Conservation (phyloP, 2,113 vertebrate species). For the Thamnophis sirtalis region DNA sequence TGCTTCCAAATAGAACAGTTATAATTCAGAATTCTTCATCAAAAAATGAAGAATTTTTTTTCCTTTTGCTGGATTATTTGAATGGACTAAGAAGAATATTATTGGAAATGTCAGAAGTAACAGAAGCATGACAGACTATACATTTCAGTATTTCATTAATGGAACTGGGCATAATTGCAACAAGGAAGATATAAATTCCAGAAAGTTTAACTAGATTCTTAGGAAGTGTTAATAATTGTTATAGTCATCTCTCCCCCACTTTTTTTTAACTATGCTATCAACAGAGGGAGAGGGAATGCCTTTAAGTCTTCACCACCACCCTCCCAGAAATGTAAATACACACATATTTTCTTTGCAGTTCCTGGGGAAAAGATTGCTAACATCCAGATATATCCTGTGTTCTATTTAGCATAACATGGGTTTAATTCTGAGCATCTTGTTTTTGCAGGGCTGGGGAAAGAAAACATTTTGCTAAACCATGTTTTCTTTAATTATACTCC, state of each 20-base stretch:
- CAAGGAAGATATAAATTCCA: background rate
- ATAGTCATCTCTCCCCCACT: background rate
- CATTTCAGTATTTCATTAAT: background rate
- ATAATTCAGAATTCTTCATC: background rate
- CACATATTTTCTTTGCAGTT: background rate
- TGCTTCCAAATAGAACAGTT: background rate
- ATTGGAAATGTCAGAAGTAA: background rate
- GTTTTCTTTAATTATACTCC: background rate
- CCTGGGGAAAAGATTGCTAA: background rate
- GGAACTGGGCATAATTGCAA: background rate
- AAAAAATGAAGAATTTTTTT: background rate
- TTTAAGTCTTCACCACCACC: background rate
- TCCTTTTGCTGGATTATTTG: background rate
- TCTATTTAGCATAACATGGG: background rate
- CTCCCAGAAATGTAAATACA: background rate
- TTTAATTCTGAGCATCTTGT: background rate
- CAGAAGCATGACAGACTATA: background rate
- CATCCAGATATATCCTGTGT: background rate
- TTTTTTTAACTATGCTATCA: background rate
- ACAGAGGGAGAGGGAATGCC: background rate
- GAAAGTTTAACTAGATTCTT: background rate
- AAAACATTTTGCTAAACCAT: background rate
- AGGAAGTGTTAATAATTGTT: background rate
- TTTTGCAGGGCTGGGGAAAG: background rate
- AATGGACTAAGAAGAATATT: background rate